phyloP scores from a whole-genome alignment of 2,888 invertebrate genomes.

The Polylopha cassiicola region DNA sequence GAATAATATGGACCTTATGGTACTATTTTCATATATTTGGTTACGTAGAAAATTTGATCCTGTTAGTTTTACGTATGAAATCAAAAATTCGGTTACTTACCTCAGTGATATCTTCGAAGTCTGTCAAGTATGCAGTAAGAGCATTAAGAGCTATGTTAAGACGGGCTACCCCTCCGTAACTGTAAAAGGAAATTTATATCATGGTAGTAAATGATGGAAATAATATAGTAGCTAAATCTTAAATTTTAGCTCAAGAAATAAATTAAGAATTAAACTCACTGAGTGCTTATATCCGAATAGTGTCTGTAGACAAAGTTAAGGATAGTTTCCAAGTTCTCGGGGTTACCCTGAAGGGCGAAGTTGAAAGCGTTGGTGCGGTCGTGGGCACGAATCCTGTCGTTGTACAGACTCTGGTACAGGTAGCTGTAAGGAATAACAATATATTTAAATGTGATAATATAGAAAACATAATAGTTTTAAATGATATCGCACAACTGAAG shows the following conservation, averaged over 20 bases:
- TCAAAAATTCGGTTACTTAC: too few relatives aligned
- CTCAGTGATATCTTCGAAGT: slow-evolving; percentile 40
- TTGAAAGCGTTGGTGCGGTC: slow-evolving; percentile 65
- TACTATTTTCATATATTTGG: too few relatives aligned
- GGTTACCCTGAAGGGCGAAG: slow-evolving; percentile 74
- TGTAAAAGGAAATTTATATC: slow-evolving; percentile 35
- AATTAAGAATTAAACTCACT: slow-evolving; percentile 42
- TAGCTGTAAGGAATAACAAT: slow-evolving; percentile 56
- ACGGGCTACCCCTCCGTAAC: slow-evolving; percentile 58
- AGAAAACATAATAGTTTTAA: background rate
- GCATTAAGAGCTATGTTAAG: slow-evolving; percentile 44
- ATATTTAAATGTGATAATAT: background rate
- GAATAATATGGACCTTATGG: too few relatives aligned
- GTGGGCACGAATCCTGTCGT: slow-evolving; percentile 64
- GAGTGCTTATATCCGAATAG: slow-evolving; percentile 36
- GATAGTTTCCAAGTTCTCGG: slow-evolving; percentile 71
- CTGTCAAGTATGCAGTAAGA: slow-evolving; percentile 44
- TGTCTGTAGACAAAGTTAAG: slow-evolving; percentile 67
- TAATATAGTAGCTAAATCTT: too few relatives aligned
- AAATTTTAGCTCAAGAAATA: too few relatives aligned
- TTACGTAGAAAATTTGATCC: too few relatives aligned
- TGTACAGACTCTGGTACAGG: slow-evolving; percentile 60
- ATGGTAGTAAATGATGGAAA: too few relatives aligned
- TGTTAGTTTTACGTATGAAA: too few relatives aligned
- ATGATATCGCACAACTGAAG: background rate